A percentile compares a stretch with the other conserved stretches of the same genome.
These are phyloP conservation scores for Amphiprion ocellaris DNA, from an alignment of 2,113 vertebrate genomes.

Conservation along the genomic window DNA sequence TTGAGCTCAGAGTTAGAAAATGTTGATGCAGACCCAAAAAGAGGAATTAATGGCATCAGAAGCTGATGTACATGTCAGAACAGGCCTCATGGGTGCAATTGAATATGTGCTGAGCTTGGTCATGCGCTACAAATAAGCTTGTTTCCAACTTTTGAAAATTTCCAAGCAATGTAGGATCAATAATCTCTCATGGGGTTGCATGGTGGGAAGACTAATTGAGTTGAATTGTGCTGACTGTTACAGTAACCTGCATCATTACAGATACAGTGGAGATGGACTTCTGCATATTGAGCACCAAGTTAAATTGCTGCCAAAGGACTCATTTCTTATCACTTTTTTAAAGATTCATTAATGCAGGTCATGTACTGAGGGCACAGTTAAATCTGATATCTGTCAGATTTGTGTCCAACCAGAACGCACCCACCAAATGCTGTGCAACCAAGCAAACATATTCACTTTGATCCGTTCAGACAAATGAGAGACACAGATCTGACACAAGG, in stretches of 20 bases:
- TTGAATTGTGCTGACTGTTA: conserved; percentile 59
- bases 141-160: conserved; percentile 10
- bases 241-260: conserved; percentile 38
- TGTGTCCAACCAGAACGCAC: not conserved
- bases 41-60: not conserved
- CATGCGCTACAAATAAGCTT: conserved; percentile 1
- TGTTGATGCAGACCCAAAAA: conserved; percentile 1
- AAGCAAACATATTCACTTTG: not conserved
- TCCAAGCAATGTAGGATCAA: conserved; percentile 46
- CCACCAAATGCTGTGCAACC: not conserved
- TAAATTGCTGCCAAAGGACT: conserved; percentile 42
- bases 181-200: conserved; percentile 8
- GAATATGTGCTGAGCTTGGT: conserved; percentile 39
- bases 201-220: conserved; percentile 35
- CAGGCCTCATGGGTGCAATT: conserved; percentile 17
- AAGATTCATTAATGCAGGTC: not conserved
- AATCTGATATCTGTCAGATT: not conserved
- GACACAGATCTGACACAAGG: not conserved
- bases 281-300: conserved; percentile 5
- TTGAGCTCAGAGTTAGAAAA: conserved; percentile 2
- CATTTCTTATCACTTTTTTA: conserved; percentile 13
- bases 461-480: not conserved
- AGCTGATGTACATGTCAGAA: not conserved
- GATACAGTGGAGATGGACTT: conserved; percentile 20
- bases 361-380: not conserved